Percentiles rank a stretch among this genome's conserved stretches.
Evolutionary conservation across 2,888 invertebrate species (phyloP).

Genomic region (Sphaeridia pumilis): DNA sequence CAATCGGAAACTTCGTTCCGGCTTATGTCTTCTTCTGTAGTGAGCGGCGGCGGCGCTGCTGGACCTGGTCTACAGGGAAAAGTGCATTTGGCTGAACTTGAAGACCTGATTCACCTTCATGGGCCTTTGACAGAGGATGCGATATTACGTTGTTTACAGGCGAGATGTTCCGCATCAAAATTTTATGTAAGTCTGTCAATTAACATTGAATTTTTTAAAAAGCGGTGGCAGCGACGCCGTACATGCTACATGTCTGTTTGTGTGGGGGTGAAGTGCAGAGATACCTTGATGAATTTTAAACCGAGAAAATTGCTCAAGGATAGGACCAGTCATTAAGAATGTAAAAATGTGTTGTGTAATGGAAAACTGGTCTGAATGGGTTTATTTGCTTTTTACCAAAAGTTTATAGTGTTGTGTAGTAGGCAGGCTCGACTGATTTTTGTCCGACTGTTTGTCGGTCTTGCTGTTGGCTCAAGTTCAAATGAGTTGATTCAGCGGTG

Average conservation of each 20-base stretch:
- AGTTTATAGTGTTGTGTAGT: too few species aligned
- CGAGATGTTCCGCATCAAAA: slow-evolving; percentile 71
- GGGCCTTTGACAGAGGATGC: slow-evolving; percentile 91
- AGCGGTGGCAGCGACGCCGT: not conserved
- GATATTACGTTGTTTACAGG: slow-evolving; percentile 78
- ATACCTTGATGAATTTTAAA: not conserved
- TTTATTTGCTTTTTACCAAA: too few species aligned
- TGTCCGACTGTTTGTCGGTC: too few species aligned
- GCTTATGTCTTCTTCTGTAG: slow-evolving; percentile 23
- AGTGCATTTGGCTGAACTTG: slow-evolving; percentile 48
- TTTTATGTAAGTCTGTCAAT: slow-evolving; percentile 62
- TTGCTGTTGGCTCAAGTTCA: too few species aligned
- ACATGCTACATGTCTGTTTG: not conserved
- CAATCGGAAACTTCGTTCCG: slow-evolving; percentile 31
- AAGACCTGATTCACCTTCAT: slow-evolving; percentile 82
- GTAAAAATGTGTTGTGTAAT: too few species aligned
- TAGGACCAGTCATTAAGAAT: too few species aligned
- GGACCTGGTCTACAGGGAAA: slow-evolving; percentile 3
- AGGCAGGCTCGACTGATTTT: too few species aligned
- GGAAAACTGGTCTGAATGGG: too few species aligned
- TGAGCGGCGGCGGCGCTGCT: not conserved
- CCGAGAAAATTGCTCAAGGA: not conserved
- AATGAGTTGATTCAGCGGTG: too few species aligned
- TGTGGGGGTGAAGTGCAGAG: not conserved
- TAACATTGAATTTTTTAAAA: too few species aligned